phyloP scores from a whole-genome alignment of 35 echinoderm and acorn worm genomes.

The Stichopus chloronotus region DNA sequence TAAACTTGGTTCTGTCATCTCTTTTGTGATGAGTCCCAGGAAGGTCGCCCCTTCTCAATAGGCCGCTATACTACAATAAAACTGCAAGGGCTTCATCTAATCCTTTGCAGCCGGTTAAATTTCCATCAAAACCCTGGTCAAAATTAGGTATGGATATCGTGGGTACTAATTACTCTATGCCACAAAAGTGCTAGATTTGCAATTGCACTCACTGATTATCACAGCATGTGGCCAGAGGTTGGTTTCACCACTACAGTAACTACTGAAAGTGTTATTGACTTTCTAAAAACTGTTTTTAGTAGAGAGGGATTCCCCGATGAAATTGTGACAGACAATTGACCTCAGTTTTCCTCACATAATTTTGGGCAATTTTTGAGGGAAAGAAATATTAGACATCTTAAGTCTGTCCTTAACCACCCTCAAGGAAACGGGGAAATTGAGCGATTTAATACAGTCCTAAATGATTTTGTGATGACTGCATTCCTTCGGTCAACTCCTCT shows the following conservation, averaged over 20 bases:
- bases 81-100: too few relatives aligned
- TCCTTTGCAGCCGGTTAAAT: too few relatives aligned
- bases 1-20: too few relatives aligned
- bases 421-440: too few relatives aligned
- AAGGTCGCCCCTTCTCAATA: background rate
- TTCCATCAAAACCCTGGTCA: too few relatives aligned
- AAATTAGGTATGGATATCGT: too few relatives aligned
- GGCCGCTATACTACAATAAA: constrained; percentile 14
- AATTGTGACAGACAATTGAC: constrained; percentile 41
- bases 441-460: too few relatives aligned
- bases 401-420: constrained; percentile 45
- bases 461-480: too few relatives aligned
- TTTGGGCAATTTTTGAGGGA: constrained; percentile 39
- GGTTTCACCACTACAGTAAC: constrained; percentile 45
- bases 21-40: too few relatives aligned
- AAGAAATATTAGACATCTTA: constrained; percentile 34
- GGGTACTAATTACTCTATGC: too few relatives aligned
- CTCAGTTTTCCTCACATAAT: constrained; percentile 44
- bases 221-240: constrained; percentile 47
- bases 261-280: constrained; percentile 52
- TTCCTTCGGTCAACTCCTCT: constrained; percentile 19
- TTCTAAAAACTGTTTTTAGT: constrained; percentile 57
- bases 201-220: too few relatives aligned
- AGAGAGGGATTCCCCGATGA: constrained; percentile 61
- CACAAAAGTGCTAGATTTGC: too few relatives aligned